Conservation (phyloP, 2,797 vertebrate genomes). For the Hyperoplus lanceolatus region DNA sequence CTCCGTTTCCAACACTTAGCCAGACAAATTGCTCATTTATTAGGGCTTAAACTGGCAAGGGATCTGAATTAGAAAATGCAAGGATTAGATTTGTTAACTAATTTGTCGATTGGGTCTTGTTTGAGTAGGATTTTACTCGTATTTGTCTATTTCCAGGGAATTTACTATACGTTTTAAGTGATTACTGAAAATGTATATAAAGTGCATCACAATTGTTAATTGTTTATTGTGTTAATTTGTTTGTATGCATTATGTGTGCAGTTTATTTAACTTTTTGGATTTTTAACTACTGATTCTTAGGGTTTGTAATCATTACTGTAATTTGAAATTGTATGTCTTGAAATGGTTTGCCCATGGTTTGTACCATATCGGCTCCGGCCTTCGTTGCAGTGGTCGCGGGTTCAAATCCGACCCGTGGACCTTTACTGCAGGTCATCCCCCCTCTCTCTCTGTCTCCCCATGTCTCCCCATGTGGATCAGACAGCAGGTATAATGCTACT, state of each 20-base stretch:
- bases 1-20: neutral
- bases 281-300: too few relatives aligned
- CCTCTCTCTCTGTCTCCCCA: too few relatives aligned
- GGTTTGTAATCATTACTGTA: too few relatives aligned
- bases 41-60: neutral
- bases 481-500: slow-evolving; percentile 23
- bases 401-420: too few relatives aligned
- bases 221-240: too few relatives aligned
- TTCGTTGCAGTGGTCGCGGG: too few relatives aligned
- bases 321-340: too few relatives aligned
- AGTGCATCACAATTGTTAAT: neutral
- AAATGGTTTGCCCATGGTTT: too few relatives aligned
- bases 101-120: neutral
- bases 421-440: too few relatives aligned
- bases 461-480: neutral
- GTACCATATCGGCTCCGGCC: too few relatives aligned
- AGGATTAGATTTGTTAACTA: slow-evolving; percentile 6
- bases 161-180: neutral
- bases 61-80: neutral
- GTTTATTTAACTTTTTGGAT: too few relatives aligned
- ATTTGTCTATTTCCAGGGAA: slow-evolving; percentile 3
- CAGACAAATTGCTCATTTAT: neutral
- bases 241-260: too few relatives aligned
- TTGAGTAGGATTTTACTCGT: slow-evolving; percentile 6
- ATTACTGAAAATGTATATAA: neutral